Evolutionary conservation across 2,797 vertebrate genomes (phyloP).

Genomic region (Zenarchopterus dispar): DNA sequence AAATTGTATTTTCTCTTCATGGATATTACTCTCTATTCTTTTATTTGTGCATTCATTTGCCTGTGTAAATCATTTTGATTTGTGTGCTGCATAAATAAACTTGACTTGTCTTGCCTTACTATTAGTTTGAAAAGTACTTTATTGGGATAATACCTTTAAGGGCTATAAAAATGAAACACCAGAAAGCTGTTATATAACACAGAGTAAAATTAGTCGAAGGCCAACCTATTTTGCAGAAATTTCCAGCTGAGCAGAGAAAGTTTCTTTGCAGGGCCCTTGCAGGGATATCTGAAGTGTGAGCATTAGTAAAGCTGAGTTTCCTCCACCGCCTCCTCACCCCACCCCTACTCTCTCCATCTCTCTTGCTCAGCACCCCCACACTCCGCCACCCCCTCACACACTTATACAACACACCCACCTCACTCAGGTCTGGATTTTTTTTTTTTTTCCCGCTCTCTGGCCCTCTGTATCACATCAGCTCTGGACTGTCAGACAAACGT

Average conservation of each 20-base stretch:
- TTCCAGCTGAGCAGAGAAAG: conserved; percentile 20
- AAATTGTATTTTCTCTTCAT: too few species aligned
- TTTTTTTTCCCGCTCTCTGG: conserved; percentile 32
- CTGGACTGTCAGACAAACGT: conserved; percentile 62
- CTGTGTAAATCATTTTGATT: too few species aligned
- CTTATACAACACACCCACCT: conserved; percentile 16
- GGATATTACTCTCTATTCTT: too few species aligned
- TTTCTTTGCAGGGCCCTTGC: conserved; percentile 38
- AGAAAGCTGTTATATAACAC: conserved; percentile 10
- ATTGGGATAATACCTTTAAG: conserved; percentile 33
- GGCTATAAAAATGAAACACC: conserved; percentile 25
- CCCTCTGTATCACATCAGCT: conserved; percentile 58
- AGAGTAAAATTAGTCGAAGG: conserved; percentile 13
- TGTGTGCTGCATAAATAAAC: too few species aligned
- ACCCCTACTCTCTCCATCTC: conserved; percentile 4
- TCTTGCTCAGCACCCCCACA: conserved; percentile 16
- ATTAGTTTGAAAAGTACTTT: conserved; percentile 28
- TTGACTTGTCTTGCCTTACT: too few species aligned
- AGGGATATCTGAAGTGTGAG: conserved; percentile 47
- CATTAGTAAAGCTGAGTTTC: conserved; percentile 44
- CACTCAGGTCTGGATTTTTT: conserved; percentile 16
- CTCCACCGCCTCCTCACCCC: conserved; percentile 42
- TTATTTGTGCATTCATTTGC: too few species aligned
- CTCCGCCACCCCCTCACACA: conserved; percentile 13
- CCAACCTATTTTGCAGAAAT: conserved; percentile 27